phyloP scores from a whole-genome alignment of 2,888 invertebrate species.

The Tachystola acroxantha region DNA sequence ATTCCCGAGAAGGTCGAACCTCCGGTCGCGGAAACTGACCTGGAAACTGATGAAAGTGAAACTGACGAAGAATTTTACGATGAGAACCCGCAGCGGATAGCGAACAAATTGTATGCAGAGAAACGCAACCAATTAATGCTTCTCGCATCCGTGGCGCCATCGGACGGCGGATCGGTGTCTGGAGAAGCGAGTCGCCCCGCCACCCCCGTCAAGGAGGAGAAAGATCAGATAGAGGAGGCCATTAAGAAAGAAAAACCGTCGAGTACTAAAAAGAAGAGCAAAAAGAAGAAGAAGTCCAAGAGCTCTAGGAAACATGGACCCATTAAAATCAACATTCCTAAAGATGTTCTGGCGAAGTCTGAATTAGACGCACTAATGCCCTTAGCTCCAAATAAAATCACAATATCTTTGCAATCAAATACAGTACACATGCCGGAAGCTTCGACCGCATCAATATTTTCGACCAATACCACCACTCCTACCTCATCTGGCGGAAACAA shows the following conservation, averaged over 20 bases:
- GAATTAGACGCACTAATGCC: constrained; percentile 33
- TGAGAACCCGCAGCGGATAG: constrained; percentile 86
- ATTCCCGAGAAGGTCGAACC: constrained; percentile 76
- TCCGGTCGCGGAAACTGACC: constrained; percentile 87
- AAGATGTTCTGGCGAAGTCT: constrained; percentile 55
- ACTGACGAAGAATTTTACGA: constrained; percentile 95
- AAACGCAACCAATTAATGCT: constrained; percentile 84
- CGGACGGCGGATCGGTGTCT: constrained; percentile 76
- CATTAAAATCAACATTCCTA: constrained; percentile 80
- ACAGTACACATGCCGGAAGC: constrained; percentile 69
- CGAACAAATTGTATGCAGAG: constrained; percentile 84
- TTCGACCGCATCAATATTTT: constrained; percentile 21
- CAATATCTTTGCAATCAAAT: constrained; percentile 70
- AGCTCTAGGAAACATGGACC: constrained; percentile 68
- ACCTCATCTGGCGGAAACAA: constrained; percentile 76
- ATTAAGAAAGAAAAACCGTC: constrained; percentile 70
- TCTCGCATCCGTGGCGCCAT: constrained; percentile 80
- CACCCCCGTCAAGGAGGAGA: constrained; percentile 80
- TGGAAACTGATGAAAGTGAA: constrained; percentile 90
- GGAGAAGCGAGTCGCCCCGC: constrained; percentile 81
- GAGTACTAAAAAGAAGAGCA: constrained; percentile 83
- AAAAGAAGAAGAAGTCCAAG: constrained; percentile 78
- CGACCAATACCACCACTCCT: constrained; percentile 19
- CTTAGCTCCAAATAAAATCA: constrained; percentile 63
- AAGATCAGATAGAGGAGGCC: constrained; percentile 67